Evolutionary conservation across 2,113 vertebrate species (phyloP).

Genomic region (Malaclemys terrapin): DNA sequence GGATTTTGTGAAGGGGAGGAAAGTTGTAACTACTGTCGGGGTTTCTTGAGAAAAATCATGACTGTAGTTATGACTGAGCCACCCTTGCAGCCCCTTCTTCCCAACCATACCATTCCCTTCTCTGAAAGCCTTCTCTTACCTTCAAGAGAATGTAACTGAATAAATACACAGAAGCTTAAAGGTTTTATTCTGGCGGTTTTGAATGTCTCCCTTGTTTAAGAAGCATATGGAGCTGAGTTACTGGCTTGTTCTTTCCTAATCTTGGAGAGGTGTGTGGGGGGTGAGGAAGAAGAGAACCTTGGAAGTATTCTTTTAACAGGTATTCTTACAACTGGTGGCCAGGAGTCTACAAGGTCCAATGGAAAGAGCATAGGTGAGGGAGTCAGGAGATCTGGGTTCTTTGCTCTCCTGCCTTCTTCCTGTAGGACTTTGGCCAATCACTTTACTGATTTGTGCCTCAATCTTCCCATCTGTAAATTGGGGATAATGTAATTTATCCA

Average conservation of each 20-base stretch:
- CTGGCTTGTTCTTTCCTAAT: neutral
- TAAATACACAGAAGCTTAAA: neutral
- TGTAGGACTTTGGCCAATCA: neutral
- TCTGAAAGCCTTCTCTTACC: neutral
- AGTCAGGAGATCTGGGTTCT: accelerated
- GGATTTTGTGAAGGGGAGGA: neutral
- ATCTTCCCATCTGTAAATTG: neutral
- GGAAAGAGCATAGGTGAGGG: neutral
- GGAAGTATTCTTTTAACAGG: neutral
- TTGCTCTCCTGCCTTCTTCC: neutral
- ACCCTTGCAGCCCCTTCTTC: neutral
- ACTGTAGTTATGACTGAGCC: neutral
- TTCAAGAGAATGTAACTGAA: constrained; percentile 28
- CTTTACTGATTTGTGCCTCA: neutral
- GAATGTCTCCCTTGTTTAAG: neutral
- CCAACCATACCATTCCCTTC: neutral
- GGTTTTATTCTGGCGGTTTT: neutral
- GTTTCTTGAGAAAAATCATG: neutral
- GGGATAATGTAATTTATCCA: neutral
- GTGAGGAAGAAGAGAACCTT: neutral
- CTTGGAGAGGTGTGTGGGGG: neutral
- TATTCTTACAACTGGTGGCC: neutral
- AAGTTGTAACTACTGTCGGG: neutral
- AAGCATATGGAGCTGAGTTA: neutral
- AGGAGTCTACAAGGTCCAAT: neutral